A percentile compares a stretch with the other conserved stretches of the same genome.
Conservation (phyloP, 1,140 invertebrate genomes). For the Halictus rubicundus region DNA sequence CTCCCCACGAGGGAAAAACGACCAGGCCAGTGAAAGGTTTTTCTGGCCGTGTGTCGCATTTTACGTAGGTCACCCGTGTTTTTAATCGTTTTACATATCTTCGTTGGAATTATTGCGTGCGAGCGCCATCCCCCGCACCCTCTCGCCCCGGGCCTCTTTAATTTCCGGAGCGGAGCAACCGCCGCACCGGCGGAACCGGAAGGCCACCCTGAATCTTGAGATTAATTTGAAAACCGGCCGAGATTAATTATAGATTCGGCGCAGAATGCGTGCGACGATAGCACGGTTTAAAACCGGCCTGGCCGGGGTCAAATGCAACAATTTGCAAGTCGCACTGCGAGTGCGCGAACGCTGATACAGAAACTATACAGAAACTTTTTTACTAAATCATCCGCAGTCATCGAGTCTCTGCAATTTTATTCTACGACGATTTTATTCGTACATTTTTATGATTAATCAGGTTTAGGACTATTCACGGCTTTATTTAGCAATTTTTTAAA, state of each 20-base stretch:
- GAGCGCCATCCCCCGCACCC: constrained; percentile 6
- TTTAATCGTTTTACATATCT: constrained; percentile 51
- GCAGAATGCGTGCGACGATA: not conserved
- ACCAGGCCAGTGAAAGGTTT: constrained; percentile 55
- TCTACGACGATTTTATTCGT: too few species aligned
- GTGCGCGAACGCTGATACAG: too few species aligned
- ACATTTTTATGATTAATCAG: too few species aligned
- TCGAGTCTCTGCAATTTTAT: too few species aligned
- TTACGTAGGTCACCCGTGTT: constrained; percentile 54
- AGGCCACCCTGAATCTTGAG: constrained; percentile 24
- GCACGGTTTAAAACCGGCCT: too few species aligned
- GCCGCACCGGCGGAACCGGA: not conserved
- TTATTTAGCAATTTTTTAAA: too few species aligned
- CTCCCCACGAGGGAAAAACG: constrained; percentile 35
- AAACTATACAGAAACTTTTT: too few species aligned
- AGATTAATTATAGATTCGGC: not conserved
- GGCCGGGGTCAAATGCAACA: too few species aligned
- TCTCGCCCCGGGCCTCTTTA: constrained; percentile 37
- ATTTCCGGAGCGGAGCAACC: constrained; percentile 29
- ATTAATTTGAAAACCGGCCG: constrained; percentile 33
- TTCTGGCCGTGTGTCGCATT: constrained; percentile 56
- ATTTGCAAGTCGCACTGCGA: too few species aligned
- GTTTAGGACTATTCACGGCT: too few species aligned
- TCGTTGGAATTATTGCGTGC: constrained; percentile 41
- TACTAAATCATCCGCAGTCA: too few species aligned